Conservation (phyloP, 1,140 invertebrate species). For the Mya arenaria region DNA sequence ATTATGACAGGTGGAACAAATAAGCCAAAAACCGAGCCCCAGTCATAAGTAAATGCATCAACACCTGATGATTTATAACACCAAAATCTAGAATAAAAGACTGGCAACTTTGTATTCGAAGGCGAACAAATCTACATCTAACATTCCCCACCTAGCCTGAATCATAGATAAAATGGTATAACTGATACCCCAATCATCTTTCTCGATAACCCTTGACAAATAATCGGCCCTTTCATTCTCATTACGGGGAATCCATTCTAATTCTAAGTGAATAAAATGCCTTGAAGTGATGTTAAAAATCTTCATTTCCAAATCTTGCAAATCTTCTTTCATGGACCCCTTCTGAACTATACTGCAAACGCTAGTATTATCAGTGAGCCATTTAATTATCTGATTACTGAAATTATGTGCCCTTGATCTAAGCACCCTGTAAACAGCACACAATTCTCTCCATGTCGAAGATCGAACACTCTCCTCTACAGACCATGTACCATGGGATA, state of each 20-base stretch:
- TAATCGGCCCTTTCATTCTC: constrained; percentile 14
- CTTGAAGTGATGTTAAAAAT: constrained; percentile 8
- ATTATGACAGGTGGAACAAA: neutral
- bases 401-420: neutral
- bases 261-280: constrained; percentile 8
- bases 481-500: constrained; percentile 34
- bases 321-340: constrained; percentile 10
- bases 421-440: neutral
- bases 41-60: constrained; percentile 2
- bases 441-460: constrained; percentile 13
- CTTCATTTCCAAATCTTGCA: constrained; percentile 17
- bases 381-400: constrained; percentile 11
- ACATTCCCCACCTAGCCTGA: neutral
- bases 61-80: neutral
- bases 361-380: constrained; percentile 5
- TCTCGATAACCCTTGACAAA: constrained; percentile 17
- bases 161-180: neutral
- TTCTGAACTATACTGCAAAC: constrained; percentile 20
- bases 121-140: constrained; percentile 28
- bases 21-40: neutral
- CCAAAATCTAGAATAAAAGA: constrained; percentile 32
- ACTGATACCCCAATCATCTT: constrained; percentile 36
- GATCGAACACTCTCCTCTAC: neutral
- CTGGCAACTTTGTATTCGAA: neutral
- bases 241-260: neutral